Evolutionary conservation across 2,113 vertebrate genomes (phyloP), one percentile per base, ranked within the genome.

Genomic region (Ascaphus truei): DNA sequence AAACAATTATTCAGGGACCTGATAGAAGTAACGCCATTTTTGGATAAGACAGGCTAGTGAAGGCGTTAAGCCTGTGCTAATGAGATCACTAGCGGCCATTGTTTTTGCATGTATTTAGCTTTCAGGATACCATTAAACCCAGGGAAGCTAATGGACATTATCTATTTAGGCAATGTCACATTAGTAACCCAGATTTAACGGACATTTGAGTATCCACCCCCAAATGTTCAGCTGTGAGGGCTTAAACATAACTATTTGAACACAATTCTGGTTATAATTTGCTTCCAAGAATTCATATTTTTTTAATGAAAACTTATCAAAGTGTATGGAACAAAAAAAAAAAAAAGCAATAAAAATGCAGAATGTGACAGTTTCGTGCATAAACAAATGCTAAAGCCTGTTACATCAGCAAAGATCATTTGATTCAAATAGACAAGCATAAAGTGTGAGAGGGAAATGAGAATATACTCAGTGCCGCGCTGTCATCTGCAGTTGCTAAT

Each of bases 371-470:
- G 41, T 68, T 68, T 68, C 36, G 65, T 27, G 27, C 29, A 68
- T 48, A 41, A 59, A 48, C 55, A 34, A 68, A 59, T 59, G 41
- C 41, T 68, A 48, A 68, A 50, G 29, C 59, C 65, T 48, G 65
- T 59, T 37, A 68, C 30, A 68, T 68, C 65, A 68, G 39, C 65
- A 59, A 57, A 68, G 65, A 68, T 59, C 15, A 30, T 27, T 29
- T 68, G 65, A 68, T 68, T 68, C 41, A 59, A 68, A 68, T 30
- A 59, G 65, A 68, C 65, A 68, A 59, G 65, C 65, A 57, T 68
- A 59, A 59, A 58, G 41, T 48, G 39, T 68, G 55, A 68, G 65
- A 59, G 65, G 65, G 53, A 68, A 68, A 68, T 68, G 31, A 41
- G 48, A 65, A 53, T 65, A 65, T 65, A 53, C 53, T 65, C 62